Evolutionary conservation across 2,113 vertebrate species (phyloP), one percentile per base, ranked within the genome.

Genomic region (Nycticorax nycticorax): DNA sequence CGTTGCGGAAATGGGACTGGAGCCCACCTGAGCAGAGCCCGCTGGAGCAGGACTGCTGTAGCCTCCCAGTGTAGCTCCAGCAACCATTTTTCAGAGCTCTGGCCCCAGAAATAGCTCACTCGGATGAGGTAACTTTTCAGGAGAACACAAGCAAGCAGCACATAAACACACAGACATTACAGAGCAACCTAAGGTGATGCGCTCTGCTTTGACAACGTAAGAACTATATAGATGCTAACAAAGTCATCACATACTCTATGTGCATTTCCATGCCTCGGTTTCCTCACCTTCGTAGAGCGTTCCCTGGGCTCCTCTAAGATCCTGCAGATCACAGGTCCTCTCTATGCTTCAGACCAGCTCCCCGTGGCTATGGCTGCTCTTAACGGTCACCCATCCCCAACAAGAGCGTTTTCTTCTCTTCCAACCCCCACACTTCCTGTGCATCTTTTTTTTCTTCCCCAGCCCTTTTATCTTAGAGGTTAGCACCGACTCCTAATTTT

Each of bases 351-450:
- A 87, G 80, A 56, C 30, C 43, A 94, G 60, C 74, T 89, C 69
- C 8, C 3, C 11, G 45, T 76, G 62, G 72, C 72, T 41, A 23
- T 0, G 37, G 74, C 74, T 62, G 74, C 53, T 95, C 71, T 82
- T 48, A 85, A 85, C 45, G 0, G 5, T n/a, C 50, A 85, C 66
- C 52, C 60, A 89, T 59, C 93, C 56, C 30, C 87, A 91, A 5
- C 20, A 71, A 45, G 74, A 72, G 53, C 17, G 3, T 45, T 45
- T 89, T 89, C 57, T 81, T 92, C 73, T 89, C 77, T 60, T 94
- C 74, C 84, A 95, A 85, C 96, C 89, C 96, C 87, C 96, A 82
- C 93, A 93, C 89, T 97, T 97, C 96, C 96, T 97, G 96, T 91
- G 60, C 48, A 73, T 27, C 69, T 91, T 82, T 87, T 95, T 91